Conservation (phyloP, 2,888 invertebrate species). For the Napeogenes inachia region DNA sequence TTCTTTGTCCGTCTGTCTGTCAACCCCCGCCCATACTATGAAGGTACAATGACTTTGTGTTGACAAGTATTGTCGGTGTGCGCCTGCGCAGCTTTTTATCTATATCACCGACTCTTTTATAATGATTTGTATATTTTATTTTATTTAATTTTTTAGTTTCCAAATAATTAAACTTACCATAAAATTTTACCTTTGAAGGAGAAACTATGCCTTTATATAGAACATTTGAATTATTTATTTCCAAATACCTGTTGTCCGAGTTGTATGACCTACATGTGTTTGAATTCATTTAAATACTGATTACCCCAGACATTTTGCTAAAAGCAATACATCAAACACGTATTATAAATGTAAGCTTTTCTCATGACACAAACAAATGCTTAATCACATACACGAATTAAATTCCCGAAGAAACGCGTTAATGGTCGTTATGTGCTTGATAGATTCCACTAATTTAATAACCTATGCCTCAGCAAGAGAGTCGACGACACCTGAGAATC, state of each 20-base stretch:
- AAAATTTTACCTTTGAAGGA: neutral
- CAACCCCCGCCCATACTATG: slow-evolving; percentile 39
- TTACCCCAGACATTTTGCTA: neutral
- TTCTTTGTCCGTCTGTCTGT: slow-evolving; percentile 51
- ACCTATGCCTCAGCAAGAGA: slow-evolving; percentile 56
- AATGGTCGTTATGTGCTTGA: slow-evolving; percentile 55
- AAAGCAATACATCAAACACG: slow-evolving; percentile 1
- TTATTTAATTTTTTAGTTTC: slow-evolving; percentile 15
- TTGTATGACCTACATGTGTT: neutral
- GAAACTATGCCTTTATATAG: neutral
- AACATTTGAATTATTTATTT: neutral
- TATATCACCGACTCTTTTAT: slow-evolving; percentile 19
- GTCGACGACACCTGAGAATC: slow-evolving; percentile 69
- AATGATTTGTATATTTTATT: slow-evolving; percentile 23
- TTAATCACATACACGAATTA: slow-evolving; percentile 14
- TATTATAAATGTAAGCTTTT: slow-evolving; percentile 15
- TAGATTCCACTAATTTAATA: slow-evolving; percentile 71
- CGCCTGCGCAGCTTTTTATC: slow-evolving; percentile 31
- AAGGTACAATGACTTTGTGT: slow-evolving; percentile 44
- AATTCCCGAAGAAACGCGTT: slow-evolving; percentile 38
- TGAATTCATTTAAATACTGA: slow-evolving; percentile 6
- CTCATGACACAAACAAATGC: slow-evolving; percentile 16
- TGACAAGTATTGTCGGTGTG: slow-evolving; percentile 58
- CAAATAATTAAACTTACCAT: neutral
- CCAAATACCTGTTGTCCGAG: neutral